These are phyloP conservation scores for Odocoileus hemionus DNA, from an alignment of 2,113 vertebrate genomes.

Conservation along the genomic window DNA sequence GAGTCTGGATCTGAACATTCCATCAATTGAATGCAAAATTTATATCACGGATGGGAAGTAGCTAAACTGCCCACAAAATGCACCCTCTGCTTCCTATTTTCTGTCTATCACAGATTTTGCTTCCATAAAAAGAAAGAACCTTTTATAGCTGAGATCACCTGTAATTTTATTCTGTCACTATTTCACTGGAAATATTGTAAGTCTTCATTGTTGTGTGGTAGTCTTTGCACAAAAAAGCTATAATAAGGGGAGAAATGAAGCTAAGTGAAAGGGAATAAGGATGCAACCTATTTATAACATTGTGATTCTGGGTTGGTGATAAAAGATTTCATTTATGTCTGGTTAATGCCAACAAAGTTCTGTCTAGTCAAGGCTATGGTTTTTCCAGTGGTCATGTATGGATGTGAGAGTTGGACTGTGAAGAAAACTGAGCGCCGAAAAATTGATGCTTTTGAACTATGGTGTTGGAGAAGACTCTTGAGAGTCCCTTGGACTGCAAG, in stretches of 20 bases:
- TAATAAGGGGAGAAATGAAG: not conserved
- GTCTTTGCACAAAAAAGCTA: not conserved
- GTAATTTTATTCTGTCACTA: not conserved
- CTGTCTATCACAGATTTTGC: not conserved
- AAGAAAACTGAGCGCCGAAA: not conserved
- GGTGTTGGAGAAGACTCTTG: not conserved
- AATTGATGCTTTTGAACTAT: not conserved
- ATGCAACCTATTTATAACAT: not conserved
- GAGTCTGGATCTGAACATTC: conserved; percentile 25
- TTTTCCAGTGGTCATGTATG: not conserved
- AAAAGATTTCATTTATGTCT: not conserved
- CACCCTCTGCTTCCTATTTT: not conserved
- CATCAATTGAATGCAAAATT: conserved; percentile 15
- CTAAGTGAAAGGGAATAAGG: not conserved
- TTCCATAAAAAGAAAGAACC: not conserved
- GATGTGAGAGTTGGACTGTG: not conserved
- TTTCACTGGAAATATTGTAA: not conserved
- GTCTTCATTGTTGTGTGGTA: not conserved
- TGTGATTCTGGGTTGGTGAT: not conserved
- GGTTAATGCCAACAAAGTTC: not conserved
- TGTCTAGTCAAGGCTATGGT: not conserved
- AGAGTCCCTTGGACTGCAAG: not conserved
- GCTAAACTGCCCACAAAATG: not conserved
- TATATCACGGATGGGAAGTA: not conserved
- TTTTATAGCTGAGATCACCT: not conserved